Conservation (phyloP, 2,113 vertebrate genomes). For the Gorsachius goisagi region DNA sequence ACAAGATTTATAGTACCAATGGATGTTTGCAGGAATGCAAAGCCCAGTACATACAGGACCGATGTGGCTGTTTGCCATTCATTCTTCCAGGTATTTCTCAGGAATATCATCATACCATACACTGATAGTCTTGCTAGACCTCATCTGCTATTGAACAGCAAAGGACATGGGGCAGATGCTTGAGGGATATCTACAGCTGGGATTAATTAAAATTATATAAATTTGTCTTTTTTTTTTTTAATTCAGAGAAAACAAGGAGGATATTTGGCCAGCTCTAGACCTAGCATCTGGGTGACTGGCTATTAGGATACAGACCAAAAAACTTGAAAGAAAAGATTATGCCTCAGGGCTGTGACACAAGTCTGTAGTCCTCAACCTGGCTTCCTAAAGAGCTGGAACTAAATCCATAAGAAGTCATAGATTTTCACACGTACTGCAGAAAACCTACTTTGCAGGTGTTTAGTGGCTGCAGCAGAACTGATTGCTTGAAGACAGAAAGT, state of each 20-base stretch:
- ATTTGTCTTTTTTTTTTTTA: neutral
- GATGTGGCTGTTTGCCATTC: constrained; percentile 76
- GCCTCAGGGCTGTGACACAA: neutral
- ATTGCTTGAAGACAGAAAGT: neutral
- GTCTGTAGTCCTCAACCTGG: neutral
- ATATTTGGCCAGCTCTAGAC: neutral
- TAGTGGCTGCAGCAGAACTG: neutral
- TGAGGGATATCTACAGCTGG: neutral
- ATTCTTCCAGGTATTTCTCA: constrained; percentile 75
- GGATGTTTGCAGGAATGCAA: constrained; percentile 79
- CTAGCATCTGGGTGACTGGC: neutral
- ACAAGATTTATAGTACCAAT: constrained; percentile 69
- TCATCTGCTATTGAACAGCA: neutral
- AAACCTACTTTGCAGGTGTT: neutral
- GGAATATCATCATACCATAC: neutral
- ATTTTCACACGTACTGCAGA: neutral
- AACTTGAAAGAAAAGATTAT: neutral
- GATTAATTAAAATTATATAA: neutral
- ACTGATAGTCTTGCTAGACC: neutral
- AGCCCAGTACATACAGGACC: constrained; percentile 62
- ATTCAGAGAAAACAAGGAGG: neutral
- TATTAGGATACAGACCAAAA: neutral
- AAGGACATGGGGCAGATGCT: neutral
- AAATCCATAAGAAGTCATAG: neutral
- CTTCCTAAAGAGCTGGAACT: neutral